These are phyloP conservation scores for Rattus rattus DNA, from an alignment of 2,113 vertebrate species.

Conservation along the genomic window DNA sequence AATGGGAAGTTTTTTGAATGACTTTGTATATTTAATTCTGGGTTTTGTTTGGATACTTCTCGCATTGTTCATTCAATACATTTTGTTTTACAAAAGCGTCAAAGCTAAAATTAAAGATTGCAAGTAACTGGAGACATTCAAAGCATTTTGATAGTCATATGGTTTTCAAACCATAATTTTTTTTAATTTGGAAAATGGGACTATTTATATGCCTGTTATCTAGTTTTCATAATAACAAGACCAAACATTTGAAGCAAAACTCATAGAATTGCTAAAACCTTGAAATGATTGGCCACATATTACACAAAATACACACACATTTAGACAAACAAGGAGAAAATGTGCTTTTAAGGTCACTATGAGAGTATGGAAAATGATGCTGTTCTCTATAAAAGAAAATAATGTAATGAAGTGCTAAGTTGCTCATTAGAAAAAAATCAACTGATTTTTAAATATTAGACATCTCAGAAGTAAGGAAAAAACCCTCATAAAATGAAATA, in stretches of 20 bases:
- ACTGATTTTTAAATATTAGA: slow-evolving; percentile 1
- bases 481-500: not conserved
- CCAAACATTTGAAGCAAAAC: not conserved
- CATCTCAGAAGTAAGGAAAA: not conserved
- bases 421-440: not conserved
- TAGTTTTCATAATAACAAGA: not conserved
- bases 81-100: not conserved
- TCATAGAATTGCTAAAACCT: not conserved
- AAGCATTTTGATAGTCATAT: not conserved
- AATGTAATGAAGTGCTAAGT: not conserved
- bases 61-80: not conserved
- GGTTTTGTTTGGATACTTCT: not conserved
- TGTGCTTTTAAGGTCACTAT: slow-evolving; percentile 31
- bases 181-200: not conserved
- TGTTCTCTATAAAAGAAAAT: not conserved
- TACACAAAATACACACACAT: not conserved
- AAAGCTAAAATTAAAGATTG: not conserved
- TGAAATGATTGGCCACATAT: not conserved
- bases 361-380: not conserved
- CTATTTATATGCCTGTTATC: not conserved
- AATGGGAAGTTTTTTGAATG: not conserved
- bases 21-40: not conserved
- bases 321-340: slow-evolving; percentile 20
- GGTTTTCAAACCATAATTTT: not conserved
- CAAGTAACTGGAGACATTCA: not conserved